Evolutionary conservation across 2,888 invertebrate species (phyloP).

Genomic region (Phyllotreta cruciferae): DNA sequence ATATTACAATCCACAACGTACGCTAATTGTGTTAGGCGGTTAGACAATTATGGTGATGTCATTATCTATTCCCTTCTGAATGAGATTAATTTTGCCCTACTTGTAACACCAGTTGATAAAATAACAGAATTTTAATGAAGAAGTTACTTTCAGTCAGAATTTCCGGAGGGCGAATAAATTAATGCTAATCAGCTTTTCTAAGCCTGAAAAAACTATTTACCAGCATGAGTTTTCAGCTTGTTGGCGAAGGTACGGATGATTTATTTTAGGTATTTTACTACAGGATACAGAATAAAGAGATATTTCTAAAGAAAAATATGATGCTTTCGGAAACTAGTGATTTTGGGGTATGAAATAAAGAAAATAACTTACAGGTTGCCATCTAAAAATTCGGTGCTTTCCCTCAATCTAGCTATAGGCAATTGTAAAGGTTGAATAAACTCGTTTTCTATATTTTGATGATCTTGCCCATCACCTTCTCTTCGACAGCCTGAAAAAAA

Average conservation of each 20-base stretch:
- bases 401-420: slow-evolving; percentile 44
- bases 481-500: slow-evolving; percentile 54
- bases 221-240: background rate
- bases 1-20: background rate
- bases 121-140: too few relatives aligned
- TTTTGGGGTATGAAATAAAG: background rate
- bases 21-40: too few relatives aligned
- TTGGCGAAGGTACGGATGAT: background rate
- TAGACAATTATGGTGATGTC: too few relatives aligned
- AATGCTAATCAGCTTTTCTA: too few relatives aligned
- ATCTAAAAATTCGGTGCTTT: slow-evolving; percentile 41
- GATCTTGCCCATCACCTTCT: slow-evolving; percentile 50
- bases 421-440: slow-evolving; percentile 26
- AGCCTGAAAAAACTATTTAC: too few relatives aligned
- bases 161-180: too few relatives aligned
- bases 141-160: too few relatives aligned
- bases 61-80: too few relatives aligned
- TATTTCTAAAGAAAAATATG: background rate
- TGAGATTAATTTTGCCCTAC: too few relatives aligned
- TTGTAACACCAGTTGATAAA: too few relatives aligned
- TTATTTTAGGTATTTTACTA: too few relatives aligned
- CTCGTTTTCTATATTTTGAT: slow-evolving; percentile 32
- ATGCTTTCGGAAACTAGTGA: background rate
- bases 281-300: too few relatives aligned
- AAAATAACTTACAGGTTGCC: slow-evolving; percentile 27